Conservation (phyloP, 2,888 invertebrate genomes). For the Mythimna pallens region DNA sequence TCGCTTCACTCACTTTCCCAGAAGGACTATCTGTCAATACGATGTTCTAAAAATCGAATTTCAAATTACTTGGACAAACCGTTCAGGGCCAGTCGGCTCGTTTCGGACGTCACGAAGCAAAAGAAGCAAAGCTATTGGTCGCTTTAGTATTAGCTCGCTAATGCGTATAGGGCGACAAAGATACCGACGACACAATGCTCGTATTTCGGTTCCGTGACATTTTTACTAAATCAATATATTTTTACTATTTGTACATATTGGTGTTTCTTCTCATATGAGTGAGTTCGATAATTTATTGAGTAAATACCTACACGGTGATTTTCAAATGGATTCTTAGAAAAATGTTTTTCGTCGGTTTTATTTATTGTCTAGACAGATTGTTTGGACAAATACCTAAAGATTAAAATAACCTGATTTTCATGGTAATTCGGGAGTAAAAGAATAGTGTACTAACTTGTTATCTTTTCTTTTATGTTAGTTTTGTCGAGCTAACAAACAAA, state of each 20-base stretch:
- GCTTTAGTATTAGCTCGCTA: conserved; percentile 76
- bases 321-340: conserved; percentile 53
- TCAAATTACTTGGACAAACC: conserved; percentile 76
- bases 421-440: conserved; percentile 31
- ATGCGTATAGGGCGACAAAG: conserved; percentile 75
- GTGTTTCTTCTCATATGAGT: conserved; percentile 42
- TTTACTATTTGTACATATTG: conserved; percentile 65
- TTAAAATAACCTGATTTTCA: conserved; percentile 28
- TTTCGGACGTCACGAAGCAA: conserved; percentile 77
- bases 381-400: conserved; percentile 38
- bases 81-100: conserved; percentile 51
- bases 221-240: conserved; percentile 58
- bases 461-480: conserved; percentile 43
- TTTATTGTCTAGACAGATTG: conserved; percentile 25
- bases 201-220: conserved; percentile 61
- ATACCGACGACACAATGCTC: conserved; percentile 65
- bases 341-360: conserved; percentile 7
- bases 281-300: conserved; percentile 36
- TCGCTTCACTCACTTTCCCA: conserved; percentile 75
- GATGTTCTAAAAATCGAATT: conserved; percentile 73
- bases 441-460: conserved; percentile 40
- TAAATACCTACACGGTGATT: conserved; percentile 50
- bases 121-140: conserved; percentile 68
- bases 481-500: conserved; percentile 37
- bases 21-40: conserved; percentile 84